Evolutionary conservation across 2,888 invertebrate species (phyloP).

Genomic region (Dioctria rufipes): DNA sequence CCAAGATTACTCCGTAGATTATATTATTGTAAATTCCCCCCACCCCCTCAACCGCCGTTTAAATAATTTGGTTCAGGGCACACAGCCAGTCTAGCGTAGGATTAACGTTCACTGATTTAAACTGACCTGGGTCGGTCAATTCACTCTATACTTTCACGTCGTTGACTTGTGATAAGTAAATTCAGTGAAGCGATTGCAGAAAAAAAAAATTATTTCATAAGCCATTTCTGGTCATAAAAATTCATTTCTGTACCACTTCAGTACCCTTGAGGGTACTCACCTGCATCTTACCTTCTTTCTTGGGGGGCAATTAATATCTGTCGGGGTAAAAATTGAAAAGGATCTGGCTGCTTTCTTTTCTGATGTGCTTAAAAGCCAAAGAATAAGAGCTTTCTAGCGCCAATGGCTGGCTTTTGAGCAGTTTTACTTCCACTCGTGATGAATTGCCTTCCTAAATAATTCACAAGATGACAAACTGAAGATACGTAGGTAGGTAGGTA

Average conservation of each 20-base stretch:
- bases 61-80: neutral
- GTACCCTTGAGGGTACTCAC: constrained; percentile 29
- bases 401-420: constrained; percentile 24
- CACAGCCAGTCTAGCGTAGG: neutral
- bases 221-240: neutral
- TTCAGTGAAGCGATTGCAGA: neutral
- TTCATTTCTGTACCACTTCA: constrained; percentile 32
- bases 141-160: neutral
- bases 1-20: constrained; percentile 42
- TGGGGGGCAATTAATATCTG: constrained; percentile 41
- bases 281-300: constrained; percentile 6
- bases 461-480: constrained; percentile 46
- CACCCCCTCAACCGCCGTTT: too few species aligned
- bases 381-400: neutral
- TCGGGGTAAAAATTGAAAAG: neutral
- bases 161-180: neutral
- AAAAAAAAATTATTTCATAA: constrained; percentile 39
- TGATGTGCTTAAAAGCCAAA: neutral
- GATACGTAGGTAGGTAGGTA: constrained; percentile 8
- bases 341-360: neutral
- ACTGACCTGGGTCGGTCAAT: constrained; percentile 6
- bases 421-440: constrained; percentile 32
- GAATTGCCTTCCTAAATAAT: constrained; percentile 48
- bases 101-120: constrained; percentile 4
- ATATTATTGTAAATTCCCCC: neutral